These are phyloP conservation scores for Muscina levida DNA, from an alignment of 2,888 invertebrate species.

Conservation along the genomic window DNA sequence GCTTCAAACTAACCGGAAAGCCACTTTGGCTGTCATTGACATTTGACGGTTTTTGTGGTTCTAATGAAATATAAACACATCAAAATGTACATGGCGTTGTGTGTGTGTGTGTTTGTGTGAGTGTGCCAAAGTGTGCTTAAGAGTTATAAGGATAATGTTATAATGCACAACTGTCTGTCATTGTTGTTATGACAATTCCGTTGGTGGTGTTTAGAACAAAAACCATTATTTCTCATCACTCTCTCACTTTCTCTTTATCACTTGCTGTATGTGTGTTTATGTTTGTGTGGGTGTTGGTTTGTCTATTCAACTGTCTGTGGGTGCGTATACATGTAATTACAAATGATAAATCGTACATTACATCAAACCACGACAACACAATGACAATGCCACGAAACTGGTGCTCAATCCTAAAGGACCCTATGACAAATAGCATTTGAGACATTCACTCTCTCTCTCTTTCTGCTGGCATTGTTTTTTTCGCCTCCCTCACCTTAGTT, in stretches of 20 bases:
- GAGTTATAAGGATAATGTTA: conserved; percentile 8
- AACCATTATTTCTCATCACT: conserved; percentile 19
- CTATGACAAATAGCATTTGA: neutral
- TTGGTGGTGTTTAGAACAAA: neutral
- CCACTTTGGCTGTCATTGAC: conserved; percentile 51
- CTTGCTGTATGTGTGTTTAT: neutral
- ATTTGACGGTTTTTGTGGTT: conserved; percentile 41
- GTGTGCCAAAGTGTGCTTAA: no score
- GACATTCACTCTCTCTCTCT: neutral
- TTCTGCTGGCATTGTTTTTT: no score
- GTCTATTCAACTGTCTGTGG: neutral
- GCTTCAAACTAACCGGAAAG: conserved; percentile 18
- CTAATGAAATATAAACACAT: conserved; percentile 25
- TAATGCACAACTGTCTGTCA: neutral
- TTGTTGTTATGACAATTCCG: conserved; percentile 10
- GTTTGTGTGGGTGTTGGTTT: neutral
- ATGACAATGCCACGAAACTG: no score
- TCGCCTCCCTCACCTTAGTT: no score
- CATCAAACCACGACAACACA: neutral
- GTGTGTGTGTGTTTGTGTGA: no score
- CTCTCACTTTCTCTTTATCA: neutral
- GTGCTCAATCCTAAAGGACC: neutral
- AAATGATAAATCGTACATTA: conserved; percentile 34
- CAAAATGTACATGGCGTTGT: neutral
- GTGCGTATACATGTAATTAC: conserved; percentile 24